These are phyloP conservation scores for Diorhabda sublineata DNA, from an alignment of 1,140 invertebrate genomes.

Conservation along the genomic window DNA sequence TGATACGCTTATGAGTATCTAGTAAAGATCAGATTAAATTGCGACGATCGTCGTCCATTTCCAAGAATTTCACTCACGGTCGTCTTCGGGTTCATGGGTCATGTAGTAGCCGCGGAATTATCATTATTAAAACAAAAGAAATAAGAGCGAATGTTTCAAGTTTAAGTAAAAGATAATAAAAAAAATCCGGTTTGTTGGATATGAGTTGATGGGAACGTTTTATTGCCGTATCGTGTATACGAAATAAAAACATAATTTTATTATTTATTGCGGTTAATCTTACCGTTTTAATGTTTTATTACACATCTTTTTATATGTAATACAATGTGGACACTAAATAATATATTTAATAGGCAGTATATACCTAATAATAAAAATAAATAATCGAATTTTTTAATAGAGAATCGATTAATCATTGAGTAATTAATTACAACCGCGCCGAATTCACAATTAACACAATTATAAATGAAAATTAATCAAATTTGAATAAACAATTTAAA, in stretches of 20 bases:
- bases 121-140: slow-evolving; percentile 24
- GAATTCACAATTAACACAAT: no score
- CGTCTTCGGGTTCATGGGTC: slow-evolving; percentile 20
- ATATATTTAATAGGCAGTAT: no score
- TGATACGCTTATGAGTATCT: neutral
- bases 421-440: no score
- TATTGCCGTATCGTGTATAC: slow-evolving; percentile 17
- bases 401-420: no score
- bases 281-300: slow-evolving; percentile 19
- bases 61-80: slow-evolving; percentile 17
- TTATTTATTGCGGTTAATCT: slow-evolving; percentile 22
- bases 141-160: slow-evolving; percentile 20
- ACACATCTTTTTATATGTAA: neutral
- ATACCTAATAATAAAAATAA: no score
- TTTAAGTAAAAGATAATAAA: slow-evolving; percentile 15
- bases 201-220: slow-evolving; percentile 14
- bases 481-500: no score
- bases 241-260: slow-evolving; percentile 19
- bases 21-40: slow-evolving; percentile 12
- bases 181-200: slow-evolving; percentile 10
- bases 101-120: slow-evolving; percentile 23
- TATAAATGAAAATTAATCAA: no score
- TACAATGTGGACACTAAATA: no score
- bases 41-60: slow-evolving; percentile 15
- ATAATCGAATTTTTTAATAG: no score